These are phyloP conservation scores for Aleiodes testaceus DNA, from an alignment of 2,888 invertebrate species.

Conservation along the genomic window DNA sequence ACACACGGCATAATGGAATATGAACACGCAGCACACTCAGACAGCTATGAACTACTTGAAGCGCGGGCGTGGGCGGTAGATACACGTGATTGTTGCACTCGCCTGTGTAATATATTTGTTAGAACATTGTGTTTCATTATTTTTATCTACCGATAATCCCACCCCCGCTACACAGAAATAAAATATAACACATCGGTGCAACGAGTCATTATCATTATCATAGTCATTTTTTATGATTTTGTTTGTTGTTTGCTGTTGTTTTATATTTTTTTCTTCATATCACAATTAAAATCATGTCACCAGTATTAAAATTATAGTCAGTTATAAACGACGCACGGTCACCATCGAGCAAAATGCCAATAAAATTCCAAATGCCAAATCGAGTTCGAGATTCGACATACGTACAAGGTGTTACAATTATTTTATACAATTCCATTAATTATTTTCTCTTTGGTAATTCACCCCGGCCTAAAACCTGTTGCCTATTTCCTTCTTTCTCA, in stretches of 20 bases:
- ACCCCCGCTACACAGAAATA: conserved; percentile 64
- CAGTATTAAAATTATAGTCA: conserved; percentile 48
- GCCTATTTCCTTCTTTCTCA: not conserved
- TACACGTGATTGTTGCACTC: conserved; percentile 27
- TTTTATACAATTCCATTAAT: too few species aligned
- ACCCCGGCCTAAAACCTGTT: not conserved
- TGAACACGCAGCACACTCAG: conserved; percentile 71
- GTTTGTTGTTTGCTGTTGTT: conserved; percentile 43
- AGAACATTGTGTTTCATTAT: conserved; percentile 33
- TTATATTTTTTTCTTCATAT: conserved; percentile 43
- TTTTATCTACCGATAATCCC: conserved; percentile 59
- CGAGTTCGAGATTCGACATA: conserved; percentile 48
- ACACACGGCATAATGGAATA: conserved; percentile 50
- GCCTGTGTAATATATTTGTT: conserved; percentile 31
- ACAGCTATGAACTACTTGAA: conserved; percentile 68
- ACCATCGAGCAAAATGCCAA: conserved; percentile 58
- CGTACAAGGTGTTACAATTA: conserved; percentile 39
- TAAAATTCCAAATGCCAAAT: conserved; percentile 56
- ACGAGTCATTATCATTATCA: conserved; percentile 62
- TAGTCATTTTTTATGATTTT: conserved; percentile 53
- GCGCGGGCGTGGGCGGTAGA: conserved; percentile 61
- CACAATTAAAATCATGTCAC: conserved; percentile 54
- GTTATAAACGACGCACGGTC: conserved; percentile 56
- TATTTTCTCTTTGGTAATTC: not conserved
- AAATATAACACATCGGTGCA: conserved; percentile 65